Conservation (phyloP, 2,888 invertebrate genomes). For the Amblyjoppa fuscipennis region DNA sequence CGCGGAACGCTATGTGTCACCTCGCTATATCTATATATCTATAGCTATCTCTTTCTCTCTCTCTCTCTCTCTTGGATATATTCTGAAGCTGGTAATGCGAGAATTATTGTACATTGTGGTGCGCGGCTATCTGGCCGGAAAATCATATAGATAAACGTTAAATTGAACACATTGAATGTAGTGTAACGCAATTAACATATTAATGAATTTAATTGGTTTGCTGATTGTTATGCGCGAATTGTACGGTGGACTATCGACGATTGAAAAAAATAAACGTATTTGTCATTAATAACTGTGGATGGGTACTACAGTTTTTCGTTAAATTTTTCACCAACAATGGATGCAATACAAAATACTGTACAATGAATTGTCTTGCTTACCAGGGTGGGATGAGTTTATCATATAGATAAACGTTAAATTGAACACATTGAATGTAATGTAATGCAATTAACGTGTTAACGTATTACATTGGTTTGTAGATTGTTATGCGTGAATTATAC, state of each 20-base stretch:
- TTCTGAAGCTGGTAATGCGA: background rate
- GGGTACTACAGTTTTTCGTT: background rate
- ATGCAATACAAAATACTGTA: background rate
- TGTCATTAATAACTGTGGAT: background rate
- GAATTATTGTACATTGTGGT: background rate
- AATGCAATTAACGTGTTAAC: no score
- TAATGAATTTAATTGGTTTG: background rate
- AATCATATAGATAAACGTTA: background rate
- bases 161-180: background rate
- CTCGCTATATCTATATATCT: background rate
- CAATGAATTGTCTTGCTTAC: no score
- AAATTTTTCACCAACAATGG: background rate
- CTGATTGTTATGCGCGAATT: background rate
- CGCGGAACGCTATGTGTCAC: background rate
- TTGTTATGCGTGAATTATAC: no score
- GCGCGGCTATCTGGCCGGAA: background rate
- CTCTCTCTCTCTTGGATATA: background rate
- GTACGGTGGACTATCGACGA: background rate
- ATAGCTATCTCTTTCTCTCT: background rate
- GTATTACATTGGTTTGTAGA: no score
- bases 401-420: no score
- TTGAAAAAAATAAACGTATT: background rate
- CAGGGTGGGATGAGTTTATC: no score
- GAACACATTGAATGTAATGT: no score
- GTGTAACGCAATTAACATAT: background rate